Conservation (phyloP, 2,113 vertebrate species). For the Elaphurus davidianus region DNA sequence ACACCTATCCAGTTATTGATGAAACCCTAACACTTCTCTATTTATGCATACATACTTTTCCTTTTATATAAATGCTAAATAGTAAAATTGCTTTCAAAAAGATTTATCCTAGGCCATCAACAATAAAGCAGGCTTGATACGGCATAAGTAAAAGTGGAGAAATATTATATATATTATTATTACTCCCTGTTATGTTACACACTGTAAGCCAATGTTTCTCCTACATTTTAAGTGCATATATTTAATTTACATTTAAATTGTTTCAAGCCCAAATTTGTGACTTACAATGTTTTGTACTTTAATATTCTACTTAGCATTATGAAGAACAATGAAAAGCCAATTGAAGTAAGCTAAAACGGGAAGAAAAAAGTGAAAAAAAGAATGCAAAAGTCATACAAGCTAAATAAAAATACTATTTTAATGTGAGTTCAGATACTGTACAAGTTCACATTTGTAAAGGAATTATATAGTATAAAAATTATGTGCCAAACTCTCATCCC, state of each 20-base stretch:
- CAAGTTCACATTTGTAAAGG: background rate
- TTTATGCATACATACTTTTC: constrained; percentile 46
- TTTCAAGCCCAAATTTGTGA: constrained; percentile 10
- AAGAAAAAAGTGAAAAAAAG: background rate
- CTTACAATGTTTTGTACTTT: constrained; percentile 25
- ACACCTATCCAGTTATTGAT: constrained; percentile 16
- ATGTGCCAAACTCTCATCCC: background rate
- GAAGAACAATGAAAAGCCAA: background rate
- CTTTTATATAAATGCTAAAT: constrained; percentile 68
- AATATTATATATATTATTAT: constrained; percentile 73
- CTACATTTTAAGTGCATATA: constrained; percentile 55
- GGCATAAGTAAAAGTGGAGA: constrained; percentile 73
- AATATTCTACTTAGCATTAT: constrained; percentile 46
- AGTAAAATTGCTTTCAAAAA: constrained; percentile 65
- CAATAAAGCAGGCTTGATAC: constrained; percentile 71
- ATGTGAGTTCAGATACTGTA: background rate
- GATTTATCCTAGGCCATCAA: constrained; percentile 73
- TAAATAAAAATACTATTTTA: constrained; percentile 6
- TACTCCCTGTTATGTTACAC: constrained; percentile 53
- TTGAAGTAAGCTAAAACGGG: background rate
- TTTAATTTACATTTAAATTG: constrained; percentile 66
- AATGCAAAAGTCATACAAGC: background rate
- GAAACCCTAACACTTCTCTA: constrained; percentile 30
- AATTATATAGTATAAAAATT: background rate
- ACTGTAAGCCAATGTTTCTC: constrained; percentile 65